Percentiles rank a stretch among this genome's conserved stretches.
phyloP scores from a whole-genome alignment of 2,113 vertebrate species.

The Macquaria australasica region DNA sequence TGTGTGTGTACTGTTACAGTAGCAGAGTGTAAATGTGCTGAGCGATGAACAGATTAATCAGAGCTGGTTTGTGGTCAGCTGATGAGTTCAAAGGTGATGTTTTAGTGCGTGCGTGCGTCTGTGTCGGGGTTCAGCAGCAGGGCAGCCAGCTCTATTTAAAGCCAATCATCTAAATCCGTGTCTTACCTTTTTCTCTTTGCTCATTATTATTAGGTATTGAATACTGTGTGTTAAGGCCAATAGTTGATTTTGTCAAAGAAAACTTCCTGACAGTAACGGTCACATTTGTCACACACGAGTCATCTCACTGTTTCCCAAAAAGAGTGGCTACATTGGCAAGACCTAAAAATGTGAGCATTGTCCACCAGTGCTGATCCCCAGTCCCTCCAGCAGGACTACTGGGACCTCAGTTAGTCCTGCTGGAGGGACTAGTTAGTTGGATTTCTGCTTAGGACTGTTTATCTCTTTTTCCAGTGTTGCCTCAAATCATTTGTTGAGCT shows the following conservation, averaged over 20 bases:
- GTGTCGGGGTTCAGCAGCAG: slow-evolving; percentile 13
- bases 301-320: not conserved
- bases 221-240: not conserved
- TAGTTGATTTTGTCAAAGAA: not conserved
- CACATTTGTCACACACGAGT: no score
- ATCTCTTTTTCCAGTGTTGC: no score
- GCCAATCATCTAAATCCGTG: not conserved
- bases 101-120: slow-evolving; percentile 1
- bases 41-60: slow-evolving; percentile 33
- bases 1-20: slow-evolving; percentile 1
- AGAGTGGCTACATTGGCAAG: not conserved
- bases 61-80: slow-evolving; percentile 38
- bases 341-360: no score
- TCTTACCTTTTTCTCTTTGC: no score
- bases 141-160: not conserved
- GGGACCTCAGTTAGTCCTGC: no score
- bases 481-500: no score
- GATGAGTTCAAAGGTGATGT: slow-evolving; percentile 30
- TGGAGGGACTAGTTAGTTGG: no score
- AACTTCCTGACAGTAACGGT: not conserved
- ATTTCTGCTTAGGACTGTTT: no score
- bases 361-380: no score
- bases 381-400: no score
- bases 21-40: slow-evolving; percentile 40
- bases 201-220: not conserved